Base-by-base conservation (phyloP, 1,140 invertebrate genomes). In the Formica selysi region DNA sequence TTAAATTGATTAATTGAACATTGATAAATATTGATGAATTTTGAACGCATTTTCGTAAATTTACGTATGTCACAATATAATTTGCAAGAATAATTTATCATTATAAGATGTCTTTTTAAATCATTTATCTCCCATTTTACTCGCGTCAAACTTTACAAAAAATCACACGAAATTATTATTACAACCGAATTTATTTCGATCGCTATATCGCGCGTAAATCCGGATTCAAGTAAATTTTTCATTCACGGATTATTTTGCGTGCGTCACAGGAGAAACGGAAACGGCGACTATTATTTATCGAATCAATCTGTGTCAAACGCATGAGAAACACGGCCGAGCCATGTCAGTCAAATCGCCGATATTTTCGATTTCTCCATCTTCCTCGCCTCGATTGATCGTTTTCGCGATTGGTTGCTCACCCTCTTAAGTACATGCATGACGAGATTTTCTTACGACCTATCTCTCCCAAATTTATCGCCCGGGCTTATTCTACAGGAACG, bases 401-500 rank as follows among this genome's bases (percentile, higher is more conserved):
- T 51, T 41, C 57, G 54, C 62, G 44, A 89, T 87, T 81, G 78
- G 10, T 61, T 73, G 67, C 41, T 61, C 76, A 54, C 85, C 71
- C 87, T 86, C 41, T 86, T 91, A 93, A 92, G 90, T 92, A 93
- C 91, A 59, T 90, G 89, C 88, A 92, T 76, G 86, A 81, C 54
- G 87, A 87, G 80, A 51, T 51, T 51, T 51, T 38, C 41, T 85
- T 71, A 79, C 51, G 59, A 41, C 51, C 70, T 85, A 84, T 29
- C 10, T n/a, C 10, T 70, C 11, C 57, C 64, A 26, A 71, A 26
- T 2, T 54, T 41, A 51, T 57, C 41, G 32, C 73, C 86, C 81
- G 76, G 83, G 80, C 80, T 87, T 91, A 92, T 54, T 86, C 90
- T 91, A 87, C 88, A 88, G 90, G 91, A 93, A 93, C 89, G 88